These are phyloP conservation scores for Harlomillsia oculata DNA, from an alignment of 1,140 invertebrate species.

Conservation along the genomic window DNA sequence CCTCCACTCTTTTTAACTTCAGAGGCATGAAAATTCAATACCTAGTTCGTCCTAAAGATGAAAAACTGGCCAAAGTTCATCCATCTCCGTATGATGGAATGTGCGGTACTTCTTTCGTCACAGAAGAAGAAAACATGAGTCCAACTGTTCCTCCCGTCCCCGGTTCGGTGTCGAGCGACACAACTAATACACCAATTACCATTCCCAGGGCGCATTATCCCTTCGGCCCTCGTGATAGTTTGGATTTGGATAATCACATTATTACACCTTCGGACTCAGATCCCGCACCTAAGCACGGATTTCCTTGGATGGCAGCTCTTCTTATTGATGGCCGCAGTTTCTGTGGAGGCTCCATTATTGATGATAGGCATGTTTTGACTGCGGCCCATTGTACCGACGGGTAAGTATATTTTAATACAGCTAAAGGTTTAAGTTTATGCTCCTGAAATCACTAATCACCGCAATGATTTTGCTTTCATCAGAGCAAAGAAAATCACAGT, in stretches of 20 bases:
- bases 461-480: background rate
- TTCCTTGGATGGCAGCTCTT: conserved; percentile 27
- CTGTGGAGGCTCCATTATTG: conserved; percentile 19
- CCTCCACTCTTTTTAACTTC: conserved; percentile 31
- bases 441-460: background rate
- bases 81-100: conserved; percentile 11
- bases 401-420: too few relatives aligned
- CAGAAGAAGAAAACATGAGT: background rate
- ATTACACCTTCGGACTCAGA: background rate
- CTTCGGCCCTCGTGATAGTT: background rate
- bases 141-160: background rate
- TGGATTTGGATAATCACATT: background rate
- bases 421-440: background rate
- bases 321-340: conserved; percentile 20
- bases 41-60: conserved; percentile 21
- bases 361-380: conserved; percentile 19
- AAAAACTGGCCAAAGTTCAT: background rate
- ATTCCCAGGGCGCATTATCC: background rate
- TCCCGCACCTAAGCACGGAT: conserved; percentile 5
- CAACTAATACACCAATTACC: background rate
- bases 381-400: conserved; percentile 30
- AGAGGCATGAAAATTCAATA: conserved; percentile 32
- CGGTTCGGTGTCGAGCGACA: too few relatives aligned
- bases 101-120: conserved; percentile 2
- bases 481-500: conserved; percentile 14